These are phyloP conservation scores for Gerosis bhagava DNA, from an alignment of 2,888 invertebrate species.

Conservation along the genomic window DNA sequence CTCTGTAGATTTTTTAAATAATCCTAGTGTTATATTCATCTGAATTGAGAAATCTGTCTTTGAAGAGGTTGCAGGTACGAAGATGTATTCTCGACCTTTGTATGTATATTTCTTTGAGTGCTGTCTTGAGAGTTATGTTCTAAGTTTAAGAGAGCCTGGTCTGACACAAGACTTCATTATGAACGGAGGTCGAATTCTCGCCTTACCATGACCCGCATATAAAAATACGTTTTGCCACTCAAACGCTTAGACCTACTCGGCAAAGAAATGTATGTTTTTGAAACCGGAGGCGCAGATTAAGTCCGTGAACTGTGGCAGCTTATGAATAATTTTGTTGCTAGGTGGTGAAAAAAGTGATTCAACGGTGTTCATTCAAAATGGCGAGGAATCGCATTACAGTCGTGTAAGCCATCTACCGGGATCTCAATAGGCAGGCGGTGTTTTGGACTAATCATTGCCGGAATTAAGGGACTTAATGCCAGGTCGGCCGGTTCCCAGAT, in stretches of 20 bases:
- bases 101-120: slow-evolving; percentile 13
- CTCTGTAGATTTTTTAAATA: neutral
- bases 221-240: slow-evolving; percentile 8
- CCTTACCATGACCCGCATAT: slow-evolving; percentile 20
- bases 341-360: too few species aligned
- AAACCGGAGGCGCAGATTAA: too few species aligned
- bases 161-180: slow-evolving; percentile 24
- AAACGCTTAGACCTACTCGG: slow-evolving; percentile 1
- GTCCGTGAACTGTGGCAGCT: slow-evolving; percentile 15
- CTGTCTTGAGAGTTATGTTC: slow-evolving; percentile 13
- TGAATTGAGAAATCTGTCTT: slow-evolving; percentile 11
- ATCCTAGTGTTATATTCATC: slow-evolving; percentile 1
- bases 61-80: slow-evolving; percentile 5
- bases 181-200: slow-evolving; percentile 21
- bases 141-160: slow-evolving; percentile 7
- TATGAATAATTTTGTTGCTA: slow-evolving; percentile 6
- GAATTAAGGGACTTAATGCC: too few species aligned
- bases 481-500: too few species aligned
- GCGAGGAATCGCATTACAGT: too few species aligned
- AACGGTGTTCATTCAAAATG: too few species aligned
- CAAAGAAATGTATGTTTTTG: slow-evolving; percentile 2
- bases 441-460: too few species aligned
- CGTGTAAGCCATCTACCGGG: too few species aligned
- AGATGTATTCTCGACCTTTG: slow-evolving; percentile 14
- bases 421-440: too few species aligned